Conservation (phyloP, 1,140 invertebrate species). For the Cyphomyrmex costatus region DNA sequence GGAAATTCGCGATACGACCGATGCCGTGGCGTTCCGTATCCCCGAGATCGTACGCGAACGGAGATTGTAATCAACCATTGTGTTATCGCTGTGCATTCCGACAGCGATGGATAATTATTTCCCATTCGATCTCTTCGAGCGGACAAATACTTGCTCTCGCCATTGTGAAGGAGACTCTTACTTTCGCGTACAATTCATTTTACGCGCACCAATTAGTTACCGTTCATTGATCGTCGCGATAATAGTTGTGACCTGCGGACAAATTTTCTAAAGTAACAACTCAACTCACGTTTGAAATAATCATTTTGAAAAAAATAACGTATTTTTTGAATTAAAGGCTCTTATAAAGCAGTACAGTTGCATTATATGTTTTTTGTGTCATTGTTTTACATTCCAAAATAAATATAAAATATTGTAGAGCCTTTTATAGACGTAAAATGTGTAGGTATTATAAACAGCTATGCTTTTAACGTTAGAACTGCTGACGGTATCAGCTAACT, state of each 20-base stretch:
- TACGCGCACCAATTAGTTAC: constrained; percentile 6
- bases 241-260: neutral
- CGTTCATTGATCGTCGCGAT: constrained; percentile 33
- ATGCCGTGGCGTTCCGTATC: constrained; percentile 25
- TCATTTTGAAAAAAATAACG: neutral
- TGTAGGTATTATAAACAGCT: neutral
- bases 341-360: neutral
- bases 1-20: constrained; percentile 70
- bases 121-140: constrained; percentile 23
- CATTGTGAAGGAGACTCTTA: constrained; percentile 9
- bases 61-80: constrained; percentile 67
- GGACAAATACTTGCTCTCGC: constrained; percentile 14
- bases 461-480: neutral
- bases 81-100: constrained; percentile 62
- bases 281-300: neutral
- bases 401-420: no score
- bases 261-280: constrained; percentile 1
- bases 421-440: neutral
- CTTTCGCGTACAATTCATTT: neutral
- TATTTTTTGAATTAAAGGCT: neutral
- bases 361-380: neutral
- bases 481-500: no score
- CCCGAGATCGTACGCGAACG: constrained; percentile 35
- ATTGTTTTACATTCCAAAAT: no score
- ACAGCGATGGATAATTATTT: constrained; percentile 42